These are phyloP conservation scores for Hofmannophila pseudospretella DNA, from an alignment of 2,888 invertebrate genomes.

Conservation along the genomic window DNA sequence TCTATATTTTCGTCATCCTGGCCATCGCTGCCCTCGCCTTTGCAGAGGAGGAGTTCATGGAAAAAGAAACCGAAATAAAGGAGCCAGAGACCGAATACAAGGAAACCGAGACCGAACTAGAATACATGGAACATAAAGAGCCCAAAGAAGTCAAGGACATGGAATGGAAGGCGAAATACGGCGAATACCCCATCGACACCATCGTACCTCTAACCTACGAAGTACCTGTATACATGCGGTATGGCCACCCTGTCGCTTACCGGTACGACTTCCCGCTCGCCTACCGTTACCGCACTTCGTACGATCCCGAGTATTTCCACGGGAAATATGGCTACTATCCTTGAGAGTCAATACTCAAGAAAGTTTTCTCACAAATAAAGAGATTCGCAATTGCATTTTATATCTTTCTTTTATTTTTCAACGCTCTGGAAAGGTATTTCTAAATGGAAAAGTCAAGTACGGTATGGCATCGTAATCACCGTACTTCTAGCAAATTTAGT, in stretches of 20 bases:
- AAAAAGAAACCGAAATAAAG: background rate
- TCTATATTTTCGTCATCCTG: conserved; percentile 16
- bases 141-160: conserved; percentile 9
- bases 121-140: background rate
- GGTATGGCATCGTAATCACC: no score
- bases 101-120: no score
- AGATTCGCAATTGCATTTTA: background rate
- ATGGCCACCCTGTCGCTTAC: background rate
- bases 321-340: conserved; percentile 31
- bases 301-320: conserved; percentile 13
- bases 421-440: no score
- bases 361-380: background rate
- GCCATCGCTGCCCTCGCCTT: conserved; percentile 13
- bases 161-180: conserved; percentile 28
- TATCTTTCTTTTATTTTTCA: background rate
- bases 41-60: conserved; percentile 2
- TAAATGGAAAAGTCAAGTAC: no score
- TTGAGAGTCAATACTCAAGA: conserved; percentile 9
- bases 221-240: background rate
- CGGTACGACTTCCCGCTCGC: background rate
- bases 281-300: conserved; percentile 6
- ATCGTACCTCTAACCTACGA: conserved; percentile 10
- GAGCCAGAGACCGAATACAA: background rate
- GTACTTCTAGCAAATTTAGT: no score
- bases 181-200: conserved; percentile 16